Evolutionary conservation across 2,888 invertebrate genomes (phyloP), one percentile per base, ranked within the genome.

Genomic region (Andrena chrysosceles): DNA sequence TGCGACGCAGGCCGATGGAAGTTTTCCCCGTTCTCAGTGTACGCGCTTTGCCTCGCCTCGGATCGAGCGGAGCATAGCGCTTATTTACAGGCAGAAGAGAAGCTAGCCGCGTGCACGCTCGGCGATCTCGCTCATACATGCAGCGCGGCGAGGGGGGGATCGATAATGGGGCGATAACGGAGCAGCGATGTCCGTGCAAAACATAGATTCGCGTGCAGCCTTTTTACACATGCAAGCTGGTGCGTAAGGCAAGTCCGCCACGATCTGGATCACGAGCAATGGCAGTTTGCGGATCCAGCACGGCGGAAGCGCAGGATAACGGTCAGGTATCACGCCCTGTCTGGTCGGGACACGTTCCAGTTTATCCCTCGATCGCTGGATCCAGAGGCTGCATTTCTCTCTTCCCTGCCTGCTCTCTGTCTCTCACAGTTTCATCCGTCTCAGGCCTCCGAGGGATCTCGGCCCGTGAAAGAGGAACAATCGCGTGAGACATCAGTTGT

Each of bases 141-240:
- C 20, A 64, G 23, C 29, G 10, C 49, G 56, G 48, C 56, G 20
- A 49, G 52, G 73, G 52, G 56, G 49, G 72, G 75, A 86, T 87
- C 83, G 85, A 87, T 85, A 74, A 85, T 83, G 63, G 26, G 42
- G 42, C 42, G 42, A 42, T 42, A 42, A 42, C 42, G 42, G 76
- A 56, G 77, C 81, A 76, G 81, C 73, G 77, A 81, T 60, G 82
- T 76, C 71, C 68, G 74, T 82, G 75, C 72, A 74, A 81, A 81
- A 75, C 73, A 68, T 29, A 35, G 59, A 69, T 48, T 59, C 35
- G 52, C 69, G 73, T 56, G 77, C 23, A 59, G 60, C 64, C 66
- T 72, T 23, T 63, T 63, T 23, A 68, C 67, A 63, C 83, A 85
- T 72, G 85, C 82, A 82, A 70, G 67, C 23, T 23, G 56, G 67